Percentiles rank a stretch among this genome's conserved stretches.
These are phyloP conservation scores for Colistium nudipinnis DNA, from an alignment of 2,113 vertebrate species.

Conservation along the genomic window DNA sequence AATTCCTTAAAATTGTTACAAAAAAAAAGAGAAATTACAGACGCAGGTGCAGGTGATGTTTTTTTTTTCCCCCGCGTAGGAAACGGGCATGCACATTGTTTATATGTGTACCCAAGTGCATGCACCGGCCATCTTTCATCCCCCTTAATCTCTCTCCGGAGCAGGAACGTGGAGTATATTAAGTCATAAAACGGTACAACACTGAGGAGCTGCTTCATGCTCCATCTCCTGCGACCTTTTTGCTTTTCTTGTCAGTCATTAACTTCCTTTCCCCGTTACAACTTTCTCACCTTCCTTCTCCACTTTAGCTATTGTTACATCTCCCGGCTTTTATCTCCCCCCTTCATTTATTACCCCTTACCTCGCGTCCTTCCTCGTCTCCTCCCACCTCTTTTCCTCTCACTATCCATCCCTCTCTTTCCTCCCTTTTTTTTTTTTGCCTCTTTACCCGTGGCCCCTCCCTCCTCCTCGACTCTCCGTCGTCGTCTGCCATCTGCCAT, in stretches of 20 bases:
- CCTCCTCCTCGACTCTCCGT: constrained; percentile 10
- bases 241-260: constrained; percentile 18
- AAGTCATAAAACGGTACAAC: not conserved
- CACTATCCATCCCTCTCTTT: constrained; percentile 8
- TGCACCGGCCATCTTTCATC: not conserved
- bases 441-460: constrained; percentile 3
- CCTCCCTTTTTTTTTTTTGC: not conserved
- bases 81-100: not conserved
- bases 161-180: not conserved
- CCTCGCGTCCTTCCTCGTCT: constrained; percentile 12
- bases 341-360: constrained; percentile 21
- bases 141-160: not conserved
- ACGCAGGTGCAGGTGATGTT: not conserved
- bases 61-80: too few relatives aligned
- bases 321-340: not conserved
- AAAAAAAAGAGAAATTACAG: not conserved
- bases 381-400: not conserved
- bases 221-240: constrained; percentile 14
- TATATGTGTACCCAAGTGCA: not conserved
- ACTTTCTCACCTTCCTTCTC: constrained; percentile 12
- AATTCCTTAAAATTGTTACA: constrained; percentile 20
- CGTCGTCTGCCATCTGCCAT: constrained; percentile 2
- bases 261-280: not conserved
- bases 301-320: constrained; percentile 6
- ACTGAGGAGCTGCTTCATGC: constrained; percentile 1